A percentile compares a stretch with the other conserved stretches of the same genome.
phyloP scores from a whole-genome alignment of 2,113 vertebrate genomes.

The Diphyllodes magnificus region DNA sequence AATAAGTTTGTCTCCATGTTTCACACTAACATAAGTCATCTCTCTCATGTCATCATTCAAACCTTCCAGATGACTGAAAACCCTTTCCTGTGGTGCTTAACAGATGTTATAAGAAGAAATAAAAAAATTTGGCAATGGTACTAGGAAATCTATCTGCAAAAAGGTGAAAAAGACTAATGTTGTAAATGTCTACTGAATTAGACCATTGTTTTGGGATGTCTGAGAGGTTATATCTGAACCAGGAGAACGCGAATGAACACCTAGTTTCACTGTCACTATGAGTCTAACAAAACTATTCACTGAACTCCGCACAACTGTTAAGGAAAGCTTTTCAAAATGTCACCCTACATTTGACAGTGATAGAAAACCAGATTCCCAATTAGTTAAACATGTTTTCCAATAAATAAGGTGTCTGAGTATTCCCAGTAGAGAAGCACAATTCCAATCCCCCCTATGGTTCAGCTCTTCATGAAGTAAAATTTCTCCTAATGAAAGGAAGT shows the following conservation, averaged over 20 bases:
- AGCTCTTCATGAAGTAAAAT: conserved; percentile 44
- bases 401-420: neutral
- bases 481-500: conserved; percentile 36
- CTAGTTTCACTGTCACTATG: neutral
- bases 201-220: neutral
- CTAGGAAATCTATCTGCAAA: neutral
- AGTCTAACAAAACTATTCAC: neutral
- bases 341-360: neutral
- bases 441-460: neutral
- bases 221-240: neutral
- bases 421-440: neutral
- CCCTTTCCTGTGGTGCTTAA: rapidly evolving
- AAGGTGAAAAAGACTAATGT: neutral
- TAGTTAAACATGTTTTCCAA: conserved; percentile 5
- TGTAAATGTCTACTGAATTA: neutral
- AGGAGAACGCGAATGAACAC: neutral
- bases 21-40: neutral
- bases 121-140: neutral
- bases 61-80: neutral
- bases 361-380: neutral
- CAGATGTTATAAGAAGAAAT: neutral
- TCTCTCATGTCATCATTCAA: neutral
- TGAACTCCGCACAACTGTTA: neutral
- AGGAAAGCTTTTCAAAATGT: neutral
- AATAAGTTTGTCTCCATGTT: neutral